Evolutionary conservation across 1,140 invertebrate genomes (phyloP), one percentile per base, ranked within the genome.

Genomic region (Helicoverpa armigera): DNA sequence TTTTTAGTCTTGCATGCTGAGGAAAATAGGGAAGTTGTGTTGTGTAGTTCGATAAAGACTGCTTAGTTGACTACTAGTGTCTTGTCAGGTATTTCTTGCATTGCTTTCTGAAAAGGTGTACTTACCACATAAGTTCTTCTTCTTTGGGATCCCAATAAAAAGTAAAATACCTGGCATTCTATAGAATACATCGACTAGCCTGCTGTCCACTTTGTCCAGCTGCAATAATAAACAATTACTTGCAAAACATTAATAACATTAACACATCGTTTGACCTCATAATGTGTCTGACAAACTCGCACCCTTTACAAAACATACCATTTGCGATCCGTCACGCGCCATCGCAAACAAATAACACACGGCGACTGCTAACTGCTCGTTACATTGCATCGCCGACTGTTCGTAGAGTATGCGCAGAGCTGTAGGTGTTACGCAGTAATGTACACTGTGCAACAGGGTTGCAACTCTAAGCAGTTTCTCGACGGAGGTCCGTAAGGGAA

Each of bases 301-400:
- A 60, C 69, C 76, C 67, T 65, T 50, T 29, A 79, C 82, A 69
- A 69, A 69, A 77, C 80, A 63, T 53, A 82, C 79, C 72, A 81
- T 69, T 81, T 75, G 83, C 83, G 75, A 90, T 91, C 89, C 86
- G 89, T 81, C 84, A 87, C 88, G 79, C 86, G 67, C 84, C 83
- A 85, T 77, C 69, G 51, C 86, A 74, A 70, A 50, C 69, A 60
- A 51, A 77, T 63, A 74, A 61, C 29, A 67, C 29, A 23, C 18
- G 18, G 16, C 14, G 48, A 29, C 31, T 11, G 10, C 56, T n/a
- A 35, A 29, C 23, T 16, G 13, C 31, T 29, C 54, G 9, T 18
- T 11, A 16, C 11, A 3, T 29, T 84, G 69, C 84, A 85, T 70
- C 48, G 72, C 80, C 58, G 23, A n/a, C 5, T 67, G 31, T 3